Conservation (phyloP, 2,797 vertebrate species). For the Rachycentron canadum region DNA sequence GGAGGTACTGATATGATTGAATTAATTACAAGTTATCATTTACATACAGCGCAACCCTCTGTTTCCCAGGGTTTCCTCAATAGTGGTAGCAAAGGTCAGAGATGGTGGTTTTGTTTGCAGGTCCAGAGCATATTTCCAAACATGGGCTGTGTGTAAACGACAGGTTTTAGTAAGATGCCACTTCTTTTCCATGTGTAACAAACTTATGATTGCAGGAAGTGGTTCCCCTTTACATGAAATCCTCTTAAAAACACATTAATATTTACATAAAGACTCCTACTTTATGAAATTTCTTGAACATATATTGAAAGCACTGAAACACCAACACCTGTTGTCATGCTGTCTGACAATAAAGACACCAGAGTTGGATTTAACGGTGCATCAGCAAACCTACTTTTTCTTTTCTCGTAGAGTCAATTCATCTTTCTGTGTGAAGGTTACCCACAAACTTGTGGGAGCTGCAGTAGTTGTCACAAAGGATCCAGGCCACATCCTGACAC, state of each 20-base stretch:
- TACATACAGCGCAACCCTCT: conserved; percentile 2
- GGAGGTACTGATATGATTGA: conserved; percentile 19
- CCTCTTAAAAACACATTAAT: conserved; percentile 14
- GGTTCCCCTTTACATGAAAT: conserved; percentile 39
- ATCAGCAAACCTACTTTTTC: neutral
- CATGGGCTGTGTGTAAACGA: conserved; percentile 25
- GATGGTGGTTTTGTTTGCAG: conserved; percentile 12
- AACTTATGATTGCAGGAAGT: neutral
- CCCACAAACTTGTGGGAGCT: conserved; percentile 1
- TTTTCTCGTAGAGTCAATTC: neutral
- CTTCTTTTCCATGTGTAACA: neutral
- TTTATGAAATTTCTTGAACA: conserved; percentile 15
- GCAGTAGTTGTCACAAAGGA: conserved; percentile 2
- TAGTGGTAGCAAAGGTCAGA: conserved; percentile 46
- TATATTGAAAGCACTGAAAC: conserved; percentile 41
- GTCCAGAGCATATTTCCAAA: conserved; percentile 18
- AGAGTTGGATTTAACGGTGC: conserved; percentile 10
- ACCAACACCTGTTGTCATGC: neutral
- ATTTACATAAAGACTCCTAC: neutral
- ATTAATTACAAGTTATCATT: conserved; percentile 20
- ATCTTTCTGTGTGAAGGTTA: conserved; percentile 11
- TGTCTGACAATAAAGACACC: conserved; percentile 23
- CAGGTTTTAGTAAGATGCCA: neutral
- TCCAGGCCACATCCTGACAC: neutral
- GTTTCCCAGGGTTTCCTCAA: conserved; percentile 31